Percentiles rank a stretch among this genome's conserved stretches.
Conservation (phyloP, 2,797 vertebrate species). For the Crocidura indochinensis region DNA sequence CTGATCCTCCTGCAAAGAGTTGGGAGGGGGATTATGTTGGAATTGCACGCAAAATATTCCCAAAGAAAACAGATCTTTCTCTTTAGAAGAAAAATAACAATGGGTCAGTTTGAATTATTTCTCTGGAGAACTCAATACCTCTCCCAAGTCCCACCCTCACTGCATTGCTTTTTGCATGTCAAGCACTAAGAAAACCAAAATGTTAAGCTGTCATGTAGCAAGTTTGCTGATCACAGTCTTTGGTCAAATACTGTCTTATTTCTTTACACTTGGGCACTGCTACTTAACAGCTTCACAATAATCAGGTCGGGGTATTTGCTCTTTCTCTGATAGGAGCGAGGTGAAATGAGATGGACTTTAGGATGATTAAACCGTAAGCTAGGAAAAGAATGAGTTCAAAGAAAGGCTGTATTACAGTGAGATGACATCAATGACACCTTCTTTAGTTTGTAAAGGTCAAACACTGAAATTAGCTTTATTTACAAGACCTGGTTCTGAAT, state of each 20-base stretch:
- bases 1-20: slow-evolving; percentile 43
- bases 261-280: slow-evolving; percentile 13
- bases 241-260: not conserved
- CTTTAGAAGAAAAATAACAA: slow-evolving; percentile 36
- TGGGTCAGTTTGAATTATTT: slow-evolving; percentile 53
- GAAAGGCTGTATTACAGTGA: slow-evolving; percentile 8
- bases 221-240: not conserved
- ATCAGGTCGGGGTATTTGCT: slow-evolving; percentile 8
- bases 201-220: not conserved
- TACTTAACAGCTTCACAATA: slow-evolving; percentile 13
- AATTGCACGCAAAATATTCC: not conserved
- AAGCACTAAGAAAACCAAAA: slow-evolving; percentile 10
- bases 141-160: not conserved
- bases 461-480: slow-evolving; percentile 48
- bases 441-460: slow-evolving; percentile 67
- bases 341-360: slow-evolving; percentile 59
- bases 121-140: not conserved
- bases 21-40: slow-evolving; percentile 13
- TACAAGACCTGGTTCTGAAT: slow-evolving; percentile 37
- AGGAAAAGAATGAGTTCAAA: slow-evolving; percentile 37
- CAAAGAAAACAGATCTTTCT: not conserved
- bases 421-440: not conserved
- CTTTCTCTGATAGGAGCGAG: slow-evolving; percentile 59
- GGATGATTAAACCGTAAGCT: slow-evolving; percentile 67
- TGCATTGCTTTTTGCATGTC: not conserved